Percentiles rank a stretch among this genome's conserved stretches.
These are phyloP conservation scores for Scaptomyza pallida DNA, from an alignment of 1,140 invertebrate genomes.

Conservation along the genomic window DNA sequence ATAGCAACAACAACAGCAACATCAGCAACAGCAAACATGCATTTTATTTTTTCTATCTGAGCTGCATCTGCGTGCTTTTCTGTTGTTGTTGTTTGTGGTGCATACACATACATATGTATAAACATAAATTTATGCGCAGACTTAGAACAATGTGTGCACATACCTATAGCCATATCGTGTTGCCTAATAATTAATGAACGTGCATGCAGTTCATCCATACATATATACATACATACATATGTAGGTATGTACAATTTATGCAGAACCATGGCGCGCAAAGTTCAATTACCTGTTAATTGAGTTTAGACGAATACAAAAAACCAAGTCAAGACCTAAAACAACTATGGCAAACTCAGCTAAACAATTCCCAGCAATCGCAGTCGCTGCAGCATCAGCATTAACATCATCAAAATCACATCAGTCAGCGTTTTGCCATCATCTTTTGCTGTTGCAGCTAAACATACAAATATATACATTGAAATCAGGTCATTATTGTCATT, in stretches of 20 bases:
- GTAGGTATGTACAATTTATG: slow-evolving; percentile 12
- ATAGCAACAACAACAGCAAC: slow-evolving; percentile 26
- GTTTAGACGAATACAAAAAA: slow-evolving; percentile 74
- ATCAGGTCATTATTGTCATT: slow-evolving; percentile 73
- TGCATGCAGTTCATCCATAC: slow-evolving; percentile 38
- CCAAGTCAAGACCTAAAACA: slow-evolving; percentile 54
- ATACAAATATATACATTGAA: slow-evolving; percentile 9
- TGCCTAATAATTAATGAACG: slow-evolving; percentile 82
- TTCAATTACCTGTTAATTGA: slow-evolving; percentile 82
- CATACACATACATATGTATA: slow-evolving; percentile 8
- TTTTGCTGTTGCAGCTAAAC: slow-evolving; percentile 41
- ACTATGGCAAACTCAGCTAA: slow-evolving; percentile 14
- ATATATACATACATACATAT: slow-evolving; percentile 13
- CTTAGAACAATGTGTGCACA: slow-evolving; percentile 78
- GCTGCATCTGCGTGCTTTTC: slow-evolving; percentile 61
- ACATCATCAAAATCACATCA: slow-evolving; percentile 79
- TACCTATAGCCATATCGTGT: slow-evolving; percentile 61
- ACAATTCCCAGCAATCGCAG: slow-evolving; percentile 33
- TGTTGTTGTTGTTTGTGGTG: slow-evolving; percentile 7
- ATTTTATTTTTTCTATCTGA: slow-evolving; percentile 5
- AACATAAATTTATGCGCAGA: slow-evolving; percentile 79
- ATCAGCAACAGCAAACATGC: slow-evolving; percentile 10
- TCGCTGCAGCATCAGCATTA: slow-evolving; percentile 33
- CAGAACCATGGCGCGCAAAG: slow-evolving; percentile 41
- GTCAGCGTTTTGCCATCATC: slow-evolving; percentile 31